Base-by-base conservation (phyloP, 1,140 invertebrate genomes). In the Pachypeltis micranthus region DNA sequence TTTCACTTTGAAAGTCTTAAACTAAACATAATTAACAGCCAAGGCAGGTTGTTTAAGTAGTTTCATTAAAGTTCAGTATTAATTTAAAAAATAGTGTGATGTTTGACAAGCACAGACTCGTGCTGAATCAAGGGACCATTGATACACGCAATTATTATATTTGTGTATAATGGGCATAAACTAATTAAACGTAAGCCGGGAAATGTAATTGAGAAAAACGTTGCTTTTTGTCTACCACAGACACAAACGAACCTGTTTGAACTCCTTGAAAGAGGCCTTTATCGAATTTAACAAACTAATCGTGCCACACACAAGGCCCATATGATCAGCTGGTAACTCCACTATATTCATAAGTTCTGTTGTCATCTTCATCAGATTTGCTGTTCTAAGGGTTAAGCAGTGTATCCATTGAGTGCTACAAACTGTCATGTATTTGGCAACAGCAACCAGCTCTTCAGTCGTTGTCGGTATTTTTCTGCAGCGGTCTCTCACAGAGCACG, bases 241-340 rank as follows among this genome's bases (percentile, higher is more conserved):
- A n/a, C n/a, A n/a, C n/a, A n/a, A n/a, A n/a, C n/a, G n/a, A n/a
- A 64, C 63, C 70, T 58, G 74, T 72, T 29, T 80, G 78, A 44
- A 83, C 81, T 72, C 86, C 86, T 70, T 81, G 79, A 23, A 87
- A 83, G 66, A 89, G 81, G 44, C 88, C 81, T 39, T 2, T 83
- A 81, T 69, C 84, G 82, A 16, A 90, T 88, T 51, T 82, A 79
- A 60, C 78, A 76, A 7, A 87, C 69, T 87, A 87, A 91, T 74
- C 14, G 83, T 81, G 69, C 86, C 2, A 44, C 59, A 7, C 29
- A 60, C 87, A 0, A 83, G 74, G 61, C 79, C 77, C 19, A 88
- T 80, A 69, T 89, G 85, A 39, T 84, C 81, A 54, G 76, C 70
- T 19, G 78, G 77, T 34, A 90, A 73, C 39, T 79, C 78, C 0